Base-by-base conservation (phyloP, 2,113 vertebrate genomes). In the Tamias sibiricus region DNA sequence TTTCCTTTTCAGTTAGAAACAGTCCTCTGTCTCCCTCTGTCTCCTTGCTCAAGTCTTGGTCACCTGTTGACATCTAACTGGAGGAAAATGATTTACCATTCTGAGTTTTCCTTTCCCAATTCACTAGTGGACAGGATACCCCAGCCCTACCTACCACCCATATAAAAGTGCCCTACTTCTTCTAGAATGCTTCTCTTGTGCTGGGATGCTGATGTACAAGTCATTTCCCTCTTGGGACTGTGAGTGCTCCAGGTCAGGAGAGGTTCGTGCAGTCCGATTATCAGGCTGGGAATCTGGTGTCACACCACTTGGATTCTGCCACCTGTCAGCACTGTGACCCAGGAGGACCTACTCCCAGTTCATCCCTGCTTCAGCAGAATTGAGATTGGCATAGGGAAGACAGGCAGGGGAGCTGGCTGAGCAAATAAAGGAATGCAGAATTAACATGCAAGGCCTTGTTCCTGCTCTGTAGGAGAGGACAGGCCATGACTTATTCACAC, bases 21-120 rank as follows among this genome's bases (percentile, higher is more conserved):
- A 49, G 17, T 54, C 14, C 19, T 19, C 12, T 6, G 24, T n/a
- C 86, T 94, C 68, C 42, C 17, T 1, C 6, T 47, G n/a, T 35
- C 30, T 69, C 57, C 30, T 44, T 71, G 40, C 47, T 32, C 17
- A 8, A 37, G n/a, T 4, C 24, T 44, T 69, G 20, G 40, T 54
- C 2, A 69, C 35, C 47, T 77, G 35, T 52, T 92, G 66, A 44
- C 57, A 40, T 20, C 17, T 10, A 20, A 49, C 20, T 66, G 17
- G 35, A 71, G 82, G 64, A 72, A 81, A 37, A 52, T 13, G 16
- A 59, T 22, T 52, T 68, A 52, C 44, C 37, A 87, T 35, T 71
- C 42, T n/a, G 81, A 87, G 62, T 80, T 83, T 74, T 86, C 22
- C 32, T 95, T 90, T 74, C 26, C 47, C 83, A 64, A 90, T 49